Base-by-base conservation (phyloP, 2,888 invertebrate species). In the Metacarcinus magister region DNA sequence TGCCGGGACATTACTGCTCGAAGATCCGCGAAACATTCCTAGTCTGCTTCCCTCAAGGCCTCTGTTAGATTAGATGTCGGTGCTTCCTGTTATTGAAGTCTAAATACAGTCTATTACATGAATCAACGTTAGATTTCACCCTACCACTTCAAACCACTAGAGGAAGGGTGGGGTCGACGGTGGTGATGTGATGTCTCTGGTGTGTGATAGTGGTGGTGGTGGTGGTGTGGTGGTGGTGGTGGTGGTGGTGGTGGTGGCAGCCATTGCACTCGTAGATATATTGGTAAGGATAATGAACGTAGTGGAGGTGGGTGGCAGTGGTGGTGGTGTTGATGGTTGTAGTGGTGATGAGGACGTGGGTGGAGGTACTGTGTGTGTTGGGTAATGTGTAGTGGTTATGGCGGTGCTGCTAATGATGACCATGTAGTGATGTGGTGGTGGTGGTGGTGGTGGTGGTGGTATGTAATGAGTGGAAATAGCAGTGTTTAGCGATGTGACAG, bases 241-340 rank as follows among this genome's bases (percentile, higher is more conserved):
- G 82, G 82, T 32, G 82, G 82, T 82, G 82, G 82, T 82, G 82
- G 82, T n/a, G 67, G 67, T 67, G 67, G 67, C 16, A 16, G 54
- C 16, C 16, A 54, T 54, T 13, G 16, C 54, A 54, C 54, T 13
- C 16, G 54, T 13, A 54, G 54, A 54, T 8, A 23, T 16, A 23
- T 5, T 23, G 67, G 67, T 23, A 19, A 54, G 10, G 54, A 19
- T 54, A 54, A 19, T 54, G 54, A 54, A 54, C 13, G 67, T 67
- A 23, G n/a, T n/a, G 67, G 7, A 19, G 67, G n/a, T 16, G 16
- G 54, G 54, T 54, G 54, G 54, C 10, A 13, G 48, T 54, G 54
- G 54, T 54, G 16, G 54, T 54, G 54, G 54, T 54, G 54, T 8
- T 54, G 54, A 16, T 54, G 54, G 23, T 67, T 0, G 67, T 67